Conservation (phyloP, 2,888 invertebrate genomes). For the Hemithea aestivaria region DNA sequence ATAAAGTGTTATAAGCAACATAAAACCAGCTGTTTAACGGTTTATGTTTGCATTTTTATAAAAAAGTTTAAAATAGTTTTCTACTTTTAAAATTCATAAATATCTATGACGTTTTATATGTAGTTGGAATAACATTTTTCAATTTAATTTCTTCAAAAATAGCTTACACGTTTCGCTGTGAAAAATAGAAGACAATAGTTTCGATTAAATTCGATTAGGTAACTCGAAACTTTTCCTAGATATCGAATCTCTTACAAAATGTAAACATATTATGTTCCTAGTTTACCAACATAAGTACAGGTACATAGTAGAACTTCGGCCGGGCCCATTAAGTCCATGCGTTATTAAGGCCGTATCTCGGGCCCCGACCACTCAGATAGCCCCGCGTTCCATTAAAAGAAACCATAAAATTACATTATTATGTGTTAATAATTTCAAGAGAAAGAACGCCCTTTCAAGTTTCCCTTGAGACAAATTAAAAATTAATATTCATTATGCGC, state of each 20-base stretch:
- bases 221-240: conserved; percentile 21
- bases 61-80: conserved; percentile 13
- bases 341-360: conserved; percentile 66
- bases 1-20: conserved; percentile 60
- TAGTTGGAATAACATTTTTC: too few relatives aligned
- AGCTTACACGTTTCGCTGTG: too few relatives aligned
- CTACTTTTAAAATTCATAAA: too few relatives aligned
- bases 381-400: conserved; percentile 74
- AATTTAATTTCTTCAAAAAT: too few relatives aligned
- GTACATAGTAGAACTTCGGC: conserved; percentile 40
- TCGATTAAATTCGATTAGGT: conserved; percentile 22
- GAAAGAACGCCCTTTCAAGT: conserved; percentile 53
- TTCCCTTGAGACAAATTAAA: conserved; percentile 56
- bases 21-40: conserved; percentile 36
- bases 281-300: conserved; percentile 8
- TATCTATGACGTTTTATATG: too few relatives aligned
- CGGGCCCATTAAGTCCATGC: conserved; percentile 66
- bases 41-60: conserved; percentile 18
- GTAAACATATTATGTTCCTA: conserved; percentile 6
- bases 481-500: conserved; percentile 45
- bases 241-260: conserved; percentile 11
- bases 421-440: conserved; percentile 77
- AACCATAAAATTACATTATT: conserved; percentile 76
- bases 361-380: conserved; percentile 59
- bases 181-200: too few relatives aligned